Conservation (phyloP, 2,797 vertebrate genomes). For the Phalanger gymnotis region DNA sequence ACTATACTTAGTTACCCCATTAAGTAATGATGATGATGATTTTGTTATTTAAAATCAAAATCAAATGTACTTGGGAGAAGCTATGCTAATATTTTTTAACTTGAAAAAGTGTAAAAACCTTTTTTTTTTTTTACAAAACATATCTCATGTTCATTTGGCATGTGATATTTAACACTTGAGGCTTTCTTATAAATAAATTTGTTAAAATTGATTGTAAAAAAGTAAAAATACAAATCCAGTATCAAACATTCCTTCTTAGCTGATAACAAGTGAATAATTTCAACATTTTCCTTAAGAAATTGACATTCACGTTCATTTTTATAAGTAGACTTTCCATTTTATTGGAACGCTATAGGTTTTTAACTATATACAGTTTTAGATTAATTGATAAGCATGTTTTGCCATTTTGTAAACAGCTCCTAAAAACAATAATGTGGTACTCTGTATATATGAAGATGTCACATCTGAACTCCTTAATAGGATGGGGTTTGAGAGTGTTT, state of each 20-base stretch:
- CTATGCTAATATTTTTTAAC: neutral
- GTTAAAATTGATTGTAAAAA: neutral
- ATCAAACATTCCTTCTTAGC: constrained; percentile 14
- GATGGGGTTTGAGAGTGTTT: neutral
- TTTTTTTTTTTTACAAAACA: constrained; percentile 15
- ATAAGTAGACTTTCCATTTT: neutral
- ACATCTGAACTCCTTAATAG: neutral
- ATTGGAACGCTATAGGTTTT: neutral
- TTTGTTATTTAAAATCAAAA: constrained; percentile 53
- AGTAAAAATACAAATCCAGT: constrained; percentile 17
- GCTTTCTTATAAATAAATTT: constrained; percentile 7
- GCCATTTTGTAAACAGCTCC: constrained; percentile 13
- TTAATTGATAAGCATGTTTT: neutral
- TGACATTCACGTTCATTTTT: neutral
- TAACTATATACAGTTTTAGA: neutral
- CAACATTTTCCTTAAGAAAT: neutral
- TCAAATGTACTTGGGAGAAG: constrained; percentile 7
- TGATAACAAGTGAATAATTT: constrained; percentile 37
- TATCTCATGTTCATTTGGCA: constrained; percentile 21
- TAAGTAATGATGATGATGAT: constrained; percentile 54
- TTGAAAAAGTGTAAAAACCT: constrained; percentile 34
- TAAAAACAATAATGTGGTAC: neutral
- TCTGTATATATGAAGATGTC: neutral
- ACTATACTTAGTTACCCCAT: constrained; percentile 23
- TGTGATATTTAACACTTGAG: constrained; percentile 24